phyloP scores from a whole-genome alignment of 2,888 invertebrate species.

The Heterodera filipjevi region DNA sequence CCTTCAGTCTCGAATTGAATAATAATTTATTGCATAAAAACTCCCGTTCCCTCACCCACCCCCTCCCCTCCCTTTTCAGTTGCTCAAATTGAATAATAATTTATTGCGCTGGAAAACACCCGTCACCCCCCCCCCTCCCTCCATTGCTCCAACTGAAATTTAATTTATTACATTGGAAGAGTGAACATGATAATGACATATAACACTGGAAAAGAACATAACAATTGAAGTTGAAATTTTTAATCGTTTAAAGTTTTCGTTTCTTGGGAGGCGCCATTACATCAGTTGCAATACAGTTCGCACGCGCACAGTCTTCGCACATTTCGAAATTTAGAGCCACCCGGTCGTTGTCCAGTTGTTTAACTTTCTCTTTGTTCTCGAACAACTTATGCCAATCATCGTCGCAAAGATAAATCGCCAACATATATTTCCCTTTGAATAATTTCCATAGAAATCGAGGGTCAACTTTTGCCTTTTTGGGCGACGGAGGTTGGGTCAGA shows the following conservation, averaged over 20 bases:
- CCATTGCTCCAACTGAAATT: neutral
- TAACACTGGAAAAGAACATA: neutral
- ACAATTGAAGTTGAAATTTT: neutral
- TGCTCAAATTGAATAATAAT: no score
- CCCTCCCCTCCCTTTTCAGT: no score
- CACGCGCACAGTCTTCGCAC: neutral
- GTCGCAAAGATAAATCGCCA: neutral
- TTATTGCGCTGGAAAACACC: no score
- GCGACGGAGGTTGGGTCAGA: neutral
- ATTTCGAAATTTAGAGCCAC: neutral
- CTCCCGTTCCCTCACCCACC: no score
- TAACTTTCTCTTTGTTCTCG: neutral
- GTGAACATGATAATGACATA: neutral
- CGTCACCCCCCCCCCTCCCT: neutral
- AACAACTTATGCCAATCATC: neutral
- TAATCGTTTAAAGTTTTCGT: neutral
- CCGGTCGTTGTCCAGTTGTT: neutral
- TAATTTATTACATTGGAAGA: neutral
- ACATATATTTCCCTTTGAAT: neutral
- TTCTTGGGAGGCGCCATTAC: neutral
- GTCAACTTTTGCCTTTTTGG: neutral
- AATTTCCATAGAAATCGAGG: neutral
- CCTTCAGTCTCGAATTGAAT: no score
- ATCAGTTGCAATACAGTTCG: neutral
- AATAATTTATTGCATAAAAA: no score